These are phyloP conservation scores for Lithobates sylvaticus DNA, from an alignment of 2,797 vertebrate genomes.

Conservation along the genomic window DNA sequence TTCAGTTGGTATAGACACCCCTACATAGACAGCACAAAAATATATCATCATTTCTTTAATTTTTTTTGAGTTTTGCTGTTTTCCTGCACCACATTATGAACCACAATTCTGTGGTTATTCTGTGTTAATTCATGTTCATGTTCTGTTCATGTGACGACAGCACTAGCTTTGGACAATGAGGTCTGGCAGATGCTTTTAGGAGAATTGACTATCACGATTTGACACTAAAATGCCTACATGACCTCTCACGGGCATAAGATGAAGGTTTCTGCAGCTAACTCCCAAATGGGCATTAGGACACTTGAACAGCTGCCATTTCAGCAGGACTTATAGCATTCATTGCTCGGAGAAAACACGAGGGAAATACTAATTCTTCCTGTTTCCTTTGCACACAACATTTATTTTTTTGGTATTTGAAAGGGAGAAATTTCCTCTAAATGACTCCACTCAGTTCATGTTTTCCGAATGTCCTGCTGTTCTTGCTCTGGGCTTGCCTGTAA, in stretches of 20 bases:
- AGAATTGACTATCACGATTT: neutral
- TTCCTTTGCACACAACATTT: constrained; percentile 30
- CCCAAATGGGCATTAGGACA: neutral
- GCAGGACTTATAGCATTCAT: constrained; percentile 8
- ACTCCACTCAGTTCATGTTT: constrained; percentile 43
- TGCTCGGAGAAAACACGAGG: neutral
- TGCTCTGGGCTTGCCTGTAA: constrained; percentile 43
- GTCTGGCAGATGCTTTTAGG: neutral
- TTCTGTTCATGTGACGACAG: neutral
- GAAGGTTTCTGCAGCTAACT: neutral
- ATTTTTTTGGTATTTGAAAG: neutral
- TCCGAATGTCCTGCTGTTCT: constrained; percentile 46
- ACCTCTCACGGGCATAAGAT: neutral
- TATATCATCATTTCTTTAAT: no score
- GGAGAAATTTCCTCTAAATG: constrained; percentile 29
- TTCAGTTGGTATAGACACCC: no score
- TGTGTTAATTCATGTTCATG: neutral
- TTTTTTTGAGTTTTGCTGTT: neutral
- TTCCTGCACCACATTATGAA: neutral
- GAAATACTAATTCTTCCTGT: constrained; percentile 44
- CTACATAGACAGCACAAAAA: no score
- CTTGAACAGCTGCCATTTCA: neutral
- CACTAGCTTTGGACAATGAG: neutral
- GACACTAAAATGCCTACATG: neutral
- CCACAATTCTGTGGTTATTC: neutral